Evolutionary conservation across 1,140 invertebrate species (phyloP).

Genomic region (Akabosia matsudoensis): DNA sequence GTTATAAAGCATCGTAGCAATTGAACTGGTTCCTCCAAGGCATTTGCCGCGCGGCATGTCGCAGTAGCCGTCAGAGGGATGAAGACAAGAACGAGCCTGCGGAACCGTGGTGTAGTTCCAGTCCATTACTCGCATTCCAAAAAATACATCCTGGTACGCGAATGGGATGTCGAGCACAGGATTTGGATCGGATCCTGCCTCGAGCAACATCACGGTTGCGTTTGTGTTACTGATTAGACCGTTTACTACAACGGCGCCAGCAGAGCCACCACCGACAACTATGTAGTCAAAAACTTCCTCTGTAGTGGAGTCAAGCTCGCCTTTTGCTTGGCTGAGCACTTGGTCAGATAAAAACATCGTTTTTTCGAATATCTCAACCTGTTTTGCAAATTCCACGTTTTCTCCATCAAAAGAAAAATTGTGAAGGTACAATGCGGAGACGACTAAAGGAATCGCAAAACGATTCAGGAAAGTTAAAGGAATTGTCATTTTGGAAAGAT

Average conservation of each 20-base stretch:
- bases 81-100: not conserved
- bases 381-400: not conserved
- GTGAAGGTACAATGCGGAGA: not conserved
- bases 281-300: slow-evolving; percentile 33
- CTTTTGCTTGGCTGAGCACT: not conserved
- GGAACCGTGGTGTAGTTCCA: not conserved
- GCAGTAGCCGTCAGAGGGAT: not conserved
- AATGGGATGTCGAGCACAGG: slow-evolving; percentile 43
- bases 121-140: not conserved
- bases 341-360: not conserved
- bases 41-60: slow-evolving; percentile 69
- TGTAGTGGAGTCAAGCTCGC: not conserved
- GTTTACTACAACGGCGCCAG: slow-evolving; percentile 56
- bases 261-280: slow-evolving; percentile 57
- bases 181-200: slow-evolving; percentile 56
- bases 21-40: slow-evolving; percentile 70
- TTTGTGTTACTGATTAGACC: slow-evolving; percentile 50
- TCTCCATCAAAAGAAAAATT: too few relatives aligned
- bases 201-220: slow-evolving; percentile 52
- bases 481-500: too few relatives aligned
- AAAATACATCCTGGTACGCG: not conserved
- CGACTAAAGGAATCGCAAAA: not conserved
- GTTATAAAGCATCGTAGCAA: slow-evolving; percentile 72
- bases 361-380: not conserved
- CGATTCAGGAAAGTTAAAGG: not conserved